Base-by-base conservation (phyloP, 2,888 invertebrate species). In the Athalia circularis region DNA sequence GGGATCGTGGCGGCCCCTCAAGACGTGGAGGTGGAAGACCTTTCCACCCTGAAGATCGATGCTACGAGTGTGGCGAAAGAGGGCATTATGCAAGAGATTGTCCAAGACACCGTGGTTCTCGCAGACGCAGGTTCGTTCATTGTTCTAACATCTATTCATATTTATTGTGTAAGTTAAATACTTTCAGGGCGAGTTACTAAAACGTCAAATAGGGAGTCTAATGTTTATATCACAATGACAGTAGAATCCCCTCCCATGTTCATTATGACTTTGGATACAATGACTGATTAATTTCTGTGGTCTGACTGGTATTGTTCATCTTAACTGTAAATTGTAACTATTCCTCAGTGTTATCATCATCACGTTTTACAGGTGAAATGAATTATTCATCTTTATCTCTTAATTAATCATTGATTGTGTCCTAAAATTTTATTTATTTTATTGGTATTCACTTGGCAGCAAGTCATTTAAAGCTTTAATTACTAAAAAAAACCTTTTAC, bases 51-150 rank as follows among this genome's bases (percentile, higher is more conserved):
- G 97, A 97, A 86, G 98, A 98, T 91, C 94, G 96, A 81, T 98
- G 98, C 91, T 98, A 98, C 88, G 97, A 98, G 88, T 98, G 98
- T 91, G 98, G 98, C 57, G 97, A 97, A 86, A 93, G 97, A 81
- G 98, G 98, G 7, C 98, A 98, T 90, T 98, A 97, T 90, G 98
- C 98, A 75, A 93, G 98, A 83, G 97, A 98, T 90, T 98, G 98
- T 90, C 93, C 94, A 79, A 93, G 95, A 81, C 94, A 95, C 86
- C 92, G 93, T 82, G 90, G 92, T 81, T 90, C 92, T 80, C 91
- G 92, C 79, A 88, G 91, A 79, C 88, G 91, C 79, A 86, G 86
- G 85, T 87, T 82, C 81, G 85, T 79, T 54, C 54, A 3, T 54
- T 54, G 7, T 29, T 29, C 43, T 68, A 6, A 8, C 29, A 5